Evolutionary conservation across 2,797 vertebrate species (phyloP).

Genomic region (Uromys caudimaculatus): DNA sequence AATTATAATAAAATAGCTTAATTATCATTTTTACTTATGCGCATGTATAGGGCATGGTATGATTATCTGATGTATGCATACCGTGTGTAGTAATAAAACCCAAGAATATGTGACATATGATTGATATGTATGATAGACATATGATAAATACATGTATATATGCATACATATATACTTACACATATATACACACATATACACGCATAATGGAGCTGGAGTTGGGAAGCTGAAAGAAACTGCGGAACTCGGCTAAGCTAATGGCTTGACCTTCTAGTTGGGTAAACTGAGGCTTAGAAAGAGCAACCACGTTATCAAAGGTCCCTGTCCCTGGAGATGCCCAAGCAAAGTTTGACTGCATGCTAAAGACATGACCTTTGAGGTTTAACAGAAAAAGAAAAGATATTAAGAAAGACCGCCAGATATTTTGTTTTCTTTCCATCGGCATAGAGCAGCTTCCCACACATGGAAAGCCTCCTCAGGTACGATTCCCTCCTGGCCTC

Average conservation of each 20-base stretch:
- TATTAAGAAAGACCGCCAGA: background rate
- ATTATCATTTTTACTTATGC: background rate
- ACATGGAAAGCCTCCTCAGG: constrained; percentile 40
- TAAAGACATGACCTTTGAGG: background rate
- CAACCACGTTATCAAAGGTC: background rate
- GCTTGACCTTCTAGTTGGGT: background rate
- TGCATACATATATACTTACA: background rate
- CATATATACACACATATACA: background rate
- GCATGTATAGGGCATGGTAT: background rate
- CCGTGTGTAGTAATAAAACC: background rate
- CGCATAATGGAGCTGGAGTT: background rate
- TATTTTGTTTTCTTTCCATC: constrained; percentile 24
- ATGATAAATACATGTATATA: background rate
- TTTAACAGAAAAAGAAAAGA: background rate
- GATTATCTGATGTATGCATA: background rate
- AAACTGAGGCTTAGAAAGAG: background rate
- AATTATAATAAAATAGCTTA: background rate
- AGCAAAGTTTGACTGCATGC: background rate
- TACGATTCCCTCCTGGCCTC: background rate
- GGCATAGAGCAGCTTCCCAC: background rate
- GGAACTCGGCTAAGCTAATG: background rate
- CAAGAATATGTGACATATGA: background rate
- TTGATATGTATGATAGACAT: background rate
- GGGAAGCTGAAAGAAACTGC: background rate
- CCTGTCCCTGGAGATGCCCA: background rate